Conservation (phyloP, 2,797 vertebrate species). For the Poliocrania exsul region DNA sequence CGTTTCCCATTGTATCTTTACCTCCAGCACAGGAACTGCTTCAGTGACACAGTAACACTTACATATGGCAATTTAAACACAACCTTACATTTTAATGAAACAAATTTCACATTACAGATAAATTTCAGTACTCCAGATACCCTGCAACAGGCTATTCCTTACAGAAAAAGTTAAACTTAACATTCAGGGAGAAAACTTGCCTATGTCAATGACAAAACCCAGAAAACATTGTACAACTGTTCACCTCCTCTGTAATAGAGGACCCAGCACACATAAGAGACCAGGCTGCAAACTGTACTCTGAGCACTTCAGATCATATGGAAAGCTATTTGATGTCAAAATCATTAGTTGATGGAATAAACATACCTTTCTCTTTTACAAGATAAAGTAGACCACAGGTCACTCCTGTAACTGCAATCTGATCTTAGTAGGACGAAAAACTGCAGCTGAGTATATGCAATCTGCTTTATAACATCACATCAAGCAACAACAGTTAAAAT, state of each 20-base stretch:
- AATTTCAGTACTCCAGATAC: neutral
- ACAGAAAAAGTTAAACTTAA: neutral
- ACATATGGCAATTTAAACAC: neutral
- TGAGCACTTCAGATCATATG: neutral
- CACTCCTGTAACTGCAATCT: neutral
- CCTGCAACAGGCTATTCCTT: neutral
- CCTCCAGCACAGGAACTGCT: constrained; percentile 22
- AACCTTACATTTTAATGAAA: neutral
- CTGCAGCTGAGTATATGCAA: neutral
- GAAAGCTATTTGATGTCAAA: neutral
- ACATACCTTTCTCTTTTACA: neutral
- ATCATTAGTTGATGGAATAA: neutral
- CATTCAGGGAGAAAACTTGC: neutral
- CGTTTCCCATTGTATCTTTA: neutral
- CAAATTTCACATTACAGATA: neutral
- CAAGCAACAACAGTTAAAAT: neutral
- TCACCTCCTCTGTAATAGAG: neutral
- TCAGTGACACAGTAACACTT: neutral
- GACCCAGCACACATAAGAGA: neutral
- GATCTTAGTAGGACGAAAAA: neutral
- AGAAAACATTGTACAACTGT: neutral
- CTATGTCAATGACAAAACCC: neutral
- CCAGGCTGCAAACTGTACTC: neutral
- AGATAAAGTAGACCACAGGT: neutral
- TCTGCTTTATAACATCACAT: neutral